Percentiles rank a stretch among this genome's conserved stretches.
Evolutionary conservation across 2,888 invertebrate genomes (phyloP).

Genomic region (Apomyelois bistriatella): DNA sequence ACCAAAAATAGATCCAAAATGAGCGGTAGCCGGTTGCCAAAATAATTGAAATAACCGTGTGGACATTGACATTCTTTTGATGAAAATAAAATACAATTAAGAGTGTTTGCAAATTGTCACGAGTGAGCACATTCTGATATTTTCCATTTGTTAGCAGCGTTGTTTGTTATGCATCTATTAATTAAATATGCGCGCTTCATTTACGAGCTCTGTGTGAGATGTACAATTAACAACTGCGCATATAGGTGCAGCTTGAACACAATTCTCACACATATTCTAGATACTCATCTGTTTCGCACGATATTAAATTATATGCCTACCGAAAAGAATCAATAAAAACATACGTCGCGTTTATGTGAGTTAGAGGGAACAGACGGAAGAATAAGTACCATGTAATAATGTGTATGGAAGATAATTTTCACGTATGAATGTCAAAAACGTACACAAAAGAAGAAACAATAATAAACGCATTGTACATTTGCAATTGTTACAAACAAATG

Average conservation of each 20-base stretch:
- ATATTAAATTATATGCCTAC: too few relatives aligned
- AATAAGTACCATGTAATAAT: too few relatives aligned
- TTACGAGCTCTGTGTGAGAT: not conserved
- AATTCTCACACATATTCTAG: too few relatives aligned
- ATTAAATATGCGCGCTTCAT: not conserved
- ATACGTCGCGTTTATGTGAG: too few relatives aligned
- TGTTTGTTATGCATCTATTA: not conserved
- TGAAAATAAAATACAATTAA: conserved; percentile 13
- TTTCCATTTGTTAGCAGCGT: not conserved
- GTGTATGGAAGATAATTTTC: too few relatives aligned
- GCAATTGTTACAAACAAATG: too few relatives aligned
- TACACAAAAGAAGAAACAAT: too few relatives aligned
- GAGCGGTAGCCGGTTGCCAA: conserved; percentile 72
- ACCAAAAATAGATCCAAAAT: conserved; percentile 70
- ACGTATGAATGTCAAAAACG: too few relatives aligned
- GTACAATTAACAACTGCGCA: not conserved
- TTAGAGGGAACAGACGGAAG: too few relatives aligned
- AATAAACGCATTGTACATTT: too few relatives aligned
- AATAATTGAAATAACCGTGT: conserved; percentile 68
- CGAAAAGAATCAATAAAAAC: too few relatives aligned
- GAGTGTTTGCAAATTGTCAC: not conserved
- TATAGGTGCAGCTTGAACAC: not conserved
- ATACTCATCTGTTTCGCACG: too few relatives aligned
- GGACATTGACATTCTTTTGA: conserved; percentile 62
- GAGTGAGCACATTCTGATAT: not conserved